Percentiles rank a stretch among this genome's conserved stretches.
Evolutionary conservation across 2,113 vertebrate species (phyloP).

Genomic region (Podocnemis expansa): DNA sequence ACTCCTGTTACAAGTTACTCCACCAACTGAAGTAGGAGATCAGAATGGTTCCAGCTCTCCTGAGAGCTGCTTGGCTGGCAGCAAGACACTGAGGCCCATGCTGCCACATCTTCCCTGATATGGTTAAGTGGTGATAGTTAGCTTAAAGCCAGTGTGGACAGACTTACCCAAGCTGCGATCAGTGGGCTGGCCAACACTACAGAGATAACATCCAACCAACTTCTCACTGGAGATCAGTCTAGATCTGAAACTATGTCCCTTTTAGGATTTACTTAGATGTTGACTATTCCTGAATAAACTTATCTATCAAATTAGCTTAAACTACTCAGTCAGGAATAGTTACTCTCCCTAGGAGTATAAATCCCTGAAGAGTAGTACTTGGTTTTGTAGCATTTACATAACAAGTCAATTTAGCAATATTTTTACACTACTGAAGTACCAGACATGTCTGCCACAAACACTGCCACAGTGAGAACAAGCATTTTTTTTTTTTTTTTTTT

Average conservation of each 20-base stretch:
- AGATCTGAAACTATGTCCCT: not conserved
- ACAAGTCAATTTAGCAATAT: not conserved
- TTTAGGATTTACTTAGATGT: no score
- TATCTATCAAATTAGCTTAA: not conserved
- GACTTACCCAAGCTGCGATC: no score
- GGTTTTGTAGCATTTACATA: not conserved
- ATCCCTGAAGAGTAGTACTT: not conserved
- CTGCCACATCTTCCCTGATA: not conserved
- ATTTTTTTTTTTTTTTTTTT: not conserved
- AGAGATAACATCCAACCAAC: not conserved
- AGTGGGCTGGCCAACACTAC: no score
- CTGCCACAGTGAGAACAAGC: not conserved
- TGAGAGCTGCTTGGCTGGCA: not conserved
- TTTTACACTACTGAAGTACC: not conserved
- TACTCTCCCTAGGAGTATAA: not conserved
- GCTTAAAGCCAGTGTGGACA: not conserved
- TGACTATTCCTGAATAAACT: not conserved
- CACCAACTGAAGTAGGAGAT: not conserved
- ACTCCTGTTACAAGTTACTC: not conserved
- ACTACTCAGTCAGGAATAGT: not conserved
- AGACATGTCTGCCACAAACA: not conserved
- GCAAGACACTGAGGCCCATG: not conserved
- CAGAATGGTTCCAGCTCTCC: not conserved
- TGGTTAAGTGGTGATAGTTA: not conserved
- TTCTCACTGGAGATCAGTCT: not conserved